Evolutionary conservation across 2,888 invertebrate genomes (phyloP), one percentile per base, ranked within the genome.

Genomic region (Dynastes hyllus): DNA sequence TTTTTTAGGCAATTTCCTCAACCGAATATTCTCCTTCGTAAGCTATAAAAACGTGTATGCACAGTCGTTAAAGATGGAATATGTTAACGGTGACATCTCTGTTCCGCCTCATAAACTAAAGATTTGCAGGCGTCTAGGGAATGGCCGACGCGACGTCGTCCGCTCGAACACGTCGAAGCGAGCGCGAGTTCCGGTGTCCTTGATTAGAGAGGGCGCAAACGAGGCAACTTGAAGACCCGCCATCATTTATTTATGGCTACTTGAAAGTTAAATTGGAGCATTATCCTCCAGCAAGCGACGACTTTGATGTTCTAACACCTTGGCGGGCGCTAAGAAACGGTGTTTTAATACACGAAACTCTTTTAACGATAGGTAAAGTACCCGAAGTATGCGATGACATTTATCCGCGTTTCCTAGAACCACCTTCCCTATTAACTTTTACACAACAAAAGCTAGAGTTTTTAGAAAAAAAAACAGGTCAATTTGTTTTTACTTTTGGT

Each of bases 151-250:
- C 22, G 61, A 50, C 29, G 29, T 50, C 61, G 61, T 45, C 61
- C 22, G 61, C 27, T 5, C 61, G 45, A 61, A 61, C 13, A 22
- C 73, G 27, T 45, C 55, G 27, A 40, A 27, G 40, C 45, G 61
- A 40, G 45, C 45, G n/a, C 45, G 27, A 22, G 73, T 61, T 63
- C 73, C n/a, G 22, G 29, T 45, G 45, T 61, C 61, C 73, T 61
- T 75, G 73, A 61, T 75, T 75, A 75, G 55, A 75, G 73, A 75
- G 73, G 73, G 73, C 73, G 73, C 73, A 61, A 75, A 61, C 37
- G 63, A 63, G 61, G 6, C 22, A 40, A 45, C 61, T 50, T 16
- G 22, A 75, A 61, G 8, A 45, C 61, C 27, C n/a, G 45, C 61
- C 45, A 75, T 75, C 22, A 61, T 61, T 75, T 75, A 75, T 75